Conservation (phyloP, 2,113 vertebrate species). For the Tympanuchus pallidicinctus region DNA sequence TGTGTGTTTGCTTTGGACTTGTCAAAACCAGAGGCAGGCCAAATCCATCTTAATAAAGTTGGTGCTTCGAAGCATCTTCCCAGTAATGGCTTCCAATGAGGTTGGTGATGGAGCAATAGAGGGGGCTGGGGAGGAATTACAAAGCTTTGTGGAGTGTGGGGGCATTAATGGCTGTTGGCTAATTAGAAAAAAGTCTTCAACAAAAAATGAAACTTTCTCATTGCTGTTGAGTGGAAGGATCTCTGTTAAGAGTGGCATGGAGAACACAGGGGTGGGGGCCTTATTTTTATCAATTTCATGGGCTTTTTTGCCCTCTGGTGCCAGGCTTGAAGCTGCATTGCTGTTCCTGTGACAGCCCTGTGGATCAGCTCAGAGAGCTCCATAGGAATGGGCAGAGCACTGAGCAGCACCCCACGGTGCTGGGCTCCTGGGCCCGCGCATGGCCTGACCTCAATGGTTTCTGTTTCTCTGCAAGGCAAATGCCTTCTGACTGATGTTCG, state of each 20-base stretch:
- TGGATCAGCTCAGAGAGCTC: not conserved
- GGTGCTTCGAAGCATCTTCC: slow-evolving; percentile 59
- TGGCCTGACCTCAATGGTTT: rapidly evolving
- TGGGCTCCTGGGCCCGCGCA: not conserved
- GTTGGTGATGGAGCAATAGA: not conserved
- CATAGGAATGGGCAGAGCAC: slow-evolving; percentile 57
- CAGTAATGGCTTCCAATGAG: slow-evolving; percentile 30
- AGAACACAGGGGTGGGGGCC: rapidly evolving
- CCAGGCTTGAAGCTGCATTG: slow-evolving; percentile 48
- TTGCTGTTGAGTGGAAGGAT: rapidly evolving
- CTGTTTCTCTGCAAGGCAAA: rapidly evolving
- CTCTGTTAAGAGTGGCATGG: not conserved
- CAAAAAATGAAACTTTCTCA: rapidly evolving
- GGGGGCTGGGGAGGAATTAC: not conserved
- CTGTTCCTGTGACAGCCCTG: slow-evolving; percentile 55
- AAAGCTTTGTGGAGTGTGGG: not conserved
- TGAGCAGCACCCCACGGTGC: not conserved
- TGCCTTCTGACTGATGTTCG: not conserved
- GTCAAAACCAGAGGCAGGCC: slow-evolving; percentile 70
- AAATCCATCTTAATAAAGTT: slow-evolving; percentile 81
- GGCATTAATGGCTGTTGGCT: not conserved
- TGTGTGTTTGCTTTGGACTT: slow-evolving; percentile 81
- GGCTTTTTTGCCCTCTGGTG: not conserved
- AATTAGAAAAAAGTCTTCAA: not conserved
- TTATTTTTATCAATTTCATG: slow-evolving; percentile 44